These are phyloP conservation scores for Hecatera dysodea DNA, from an alignment of 2,888 invertebrate genomes.

Conservation along the genomic window DNA sequence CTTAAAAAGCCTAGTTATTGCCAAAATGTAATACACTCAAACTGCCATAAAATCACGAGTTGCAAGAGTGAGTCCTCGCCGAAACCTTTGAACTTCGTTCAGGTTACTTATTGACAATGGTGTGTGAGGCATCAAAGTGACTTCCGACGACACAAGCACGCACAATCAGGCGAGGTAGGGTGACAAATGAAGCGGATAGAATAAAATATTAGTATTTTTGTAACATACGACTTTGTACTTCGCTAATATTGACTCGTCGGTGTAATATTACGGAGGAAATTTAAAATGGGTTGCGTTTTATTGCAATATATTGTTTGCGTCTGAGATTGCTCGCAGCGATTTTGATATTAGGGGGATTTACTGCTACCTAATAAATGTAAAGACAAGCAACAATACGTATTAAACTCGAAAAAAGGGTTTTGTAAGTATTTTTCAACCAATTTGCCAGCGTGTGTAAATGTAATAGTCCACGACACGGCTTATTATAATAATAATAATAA, in stretches of 20 bases:
- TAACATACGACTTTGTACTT: conserved; percentile 64
- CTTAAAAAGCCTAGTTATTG: conserved; percentile 26
- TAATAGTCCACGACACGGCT: not conserved
- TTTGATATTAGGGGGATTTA: conserved; percentile 49
- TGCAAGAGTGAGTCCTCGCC: conserved; percentile 35
- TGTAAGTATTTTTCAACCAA: not conserved
- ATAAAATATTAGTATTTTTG: conserved; percentile 72
- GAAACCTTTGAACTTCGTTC: conserved; percentile 72
- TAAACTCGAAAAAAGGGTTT: not conserved
- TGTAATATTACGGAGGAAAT: conserved; percentile 61
- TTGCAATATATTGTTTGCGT: conserved; percentile 58
- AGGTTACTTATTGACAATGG: conserved; percentile 73
- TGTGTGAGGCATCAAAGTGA: conserved; percentile 78
- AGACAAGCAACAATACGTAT: not conserved
- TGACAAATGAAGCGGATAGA: conserved; percentile 75
- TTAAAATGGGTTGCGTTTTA: conserved; percentile 64
- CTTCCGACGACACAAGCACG: conserved; percentile 71
- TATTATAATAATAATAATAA: too few relatives aligned
- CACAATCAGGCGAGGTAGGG: conserved; percentile 75
- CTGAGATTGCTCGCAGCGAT: conserved; percentile 47
- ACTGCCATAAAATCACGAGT: conserved; percentile 53
- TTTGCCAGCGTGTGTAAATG: not conserved
- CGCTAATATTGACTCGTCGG: conserved; percentile 63
- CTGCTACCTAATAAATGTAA: not conserved
- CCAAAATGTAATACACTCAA: conserved; percentile 52